Conservation (phyloP, 2,888 invertebrate species). For the Actias luna region DNA sequence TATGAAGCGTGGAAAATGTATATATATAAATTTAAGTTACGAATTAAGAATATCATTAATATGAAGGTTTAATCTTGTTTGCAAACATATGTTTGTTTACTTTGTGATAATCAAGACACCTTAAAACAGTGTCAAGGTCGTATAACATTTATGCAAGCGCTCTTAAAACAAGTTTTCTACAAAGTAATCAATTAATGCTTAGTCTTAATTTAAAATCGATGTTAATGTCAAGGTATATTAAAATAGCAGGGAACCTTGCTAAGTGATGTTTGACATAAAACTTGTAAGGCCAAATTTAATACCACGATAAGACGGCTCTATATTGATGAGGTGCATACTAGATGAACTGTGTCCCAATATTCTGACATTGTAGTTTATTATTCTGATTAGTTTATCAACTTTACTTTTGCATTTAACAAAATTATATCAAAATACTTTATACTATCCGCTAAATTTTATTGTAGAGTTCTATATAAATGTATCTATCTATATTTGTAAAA, state of each 20-base stretch:
- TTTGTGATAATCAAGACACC: not conserved
- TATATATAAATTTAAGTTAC: too few relatives aligned
- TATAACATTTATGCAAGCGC: not conserved
- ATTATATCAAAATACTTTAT: too few relatives aligned
- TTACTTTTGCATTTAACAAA: too few relatives aligned
- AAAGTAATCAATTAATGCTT: not conserved
- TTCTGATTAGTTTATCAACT: too few relatives aligned
- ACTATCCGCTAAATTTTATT: too few relatives aligned
- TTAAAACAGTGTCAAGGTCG: not conserved
- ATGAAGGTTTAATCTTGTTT: not conserved
- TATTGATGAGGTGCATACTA: too few relatives aligned
- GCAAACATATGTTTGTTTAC: not conserved
- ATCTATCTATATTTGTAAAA: too few relatives aligned
- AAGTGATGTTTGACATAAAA: not conserved
- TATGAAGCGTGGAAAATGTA: too few relatives aligned
- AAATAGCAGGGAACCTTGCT: not conserved
- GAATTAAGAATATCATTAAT: too few relatives aligned
- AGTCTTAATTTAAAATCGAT: not conserved
- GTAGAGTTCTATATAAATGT: too few relatives aligned
- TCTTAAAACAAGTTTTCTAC: not conserved
- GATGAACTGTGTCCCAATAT: too few relatives aligned
- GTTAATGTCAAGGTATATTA: conserved; percentile 3
- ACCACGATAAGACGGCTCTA: not conserved
- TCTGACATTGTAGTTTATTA: too few relatives aligned
- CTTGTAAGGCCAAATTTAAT: not conserved